A percentile compares a stretch with the other conserved stretches of the same genome.
phyloP scores from a whole-genome alignment of 2,888 invertebrate genomes.

The Pardosa pseudoannulata region DNA sequence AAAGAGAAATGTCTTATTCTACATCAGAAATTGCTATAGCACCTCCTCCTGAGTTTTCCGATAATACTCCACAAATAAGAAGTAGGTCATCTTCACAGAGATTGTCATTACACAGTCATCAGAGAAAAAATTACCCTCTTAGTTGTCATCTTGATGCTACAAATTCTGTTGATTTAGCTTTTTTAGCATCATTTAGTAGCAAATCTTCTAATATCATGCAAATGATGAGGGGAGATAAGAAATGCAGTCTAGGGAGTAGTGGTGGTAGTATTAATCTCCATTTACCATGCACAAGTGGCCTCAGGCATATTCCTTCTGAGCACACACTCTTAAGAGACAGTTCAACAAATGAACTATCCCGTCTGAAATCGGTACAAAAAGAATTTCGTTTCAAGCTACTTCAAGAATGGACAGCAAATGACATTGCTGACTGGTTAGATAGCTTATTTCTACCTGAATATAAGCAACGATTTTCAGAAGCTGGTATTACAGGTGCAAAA shows the following conservation, averaged over 20 bases:
- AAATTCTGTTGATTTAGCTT: conserved; percentile 58
- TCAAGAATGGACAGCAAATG: conserved; percentile 79
- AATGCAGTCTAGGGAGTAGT: conserved; percentile 32
- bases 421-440: conserved; percentile 81
- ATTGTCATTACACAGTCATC: conserved; percentile 30
- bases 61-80: conserved; percentile 54
- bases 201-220: conserved; percentile 59
- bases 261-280: conserved; percentile 62
- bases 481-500: conserved; percentile 79
- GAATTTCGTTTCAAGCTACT: conserved; percentile 75
- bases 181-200: conserved; percentile 48
- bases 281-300: conserved; percentile 65
- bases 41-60: conserved; percentile 71
- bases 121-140: conserved; percentile 51
- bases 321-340: conserved; percentile 35
- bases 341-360: conserved; percentile 36
- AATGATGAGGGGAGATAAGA: conserved; percentile 54
- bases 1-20: conserved; percentile 42
- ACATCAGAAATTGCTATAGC: conserved; percentile 60
- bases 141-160: conserved; percentile 50
- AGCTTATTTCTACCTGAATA: conserved; percentile 80
- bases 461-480: conserved; percentile 79
- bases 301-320: conserved; percentile 61
- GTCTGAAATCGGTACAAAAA: conserved; percentile 66
- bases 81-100: conserved; percentile 43